Evolutionary conservation across 1,140 invertebrate genomes (phyloP), one percentile per base, ranked within the genome.

Genomic region (Drosophila arizonae): DNA sequence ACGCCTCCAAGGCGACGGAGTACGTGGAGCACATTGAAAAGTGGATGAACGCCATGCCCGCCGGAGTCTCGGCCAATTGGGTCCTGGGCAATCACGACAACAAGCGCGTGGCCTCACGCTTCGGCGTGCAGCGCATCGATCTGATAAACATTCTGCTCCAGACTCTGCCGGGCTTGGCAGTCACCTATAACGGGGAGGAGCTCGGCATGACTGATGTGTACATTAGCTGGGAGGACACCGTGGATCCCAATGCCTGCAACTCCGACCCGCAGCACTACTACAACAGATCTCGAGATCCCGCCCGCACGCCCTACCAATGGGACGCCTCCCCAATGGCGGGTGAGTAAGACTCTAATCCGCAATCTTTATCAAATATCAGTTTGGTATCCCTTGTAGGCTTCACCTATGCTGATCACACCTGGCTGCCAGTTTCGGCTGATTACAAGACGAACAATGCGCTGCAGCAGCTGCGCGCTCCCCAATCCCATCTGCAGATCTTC

Each of bases 181-280:
- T 96, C 13, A 93, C 94, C 39, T 96, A 96, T 89, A 94, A 96
- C 84, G 96, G 96, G 10, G 96, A 97, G 91, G 96, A 97, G 90
- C 93, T 97, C 17, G 96, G 95, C 0, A 97, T 97, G 95, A 92
- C 93, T 9, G 94, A 97, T 90, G 94, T 93, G 0, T 79, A 65
- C n/a, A 92, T 94, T 0, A 91, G 90, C 9, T 95, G 92, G 92
- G 90, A 93, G 52, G 92, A 94, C n/a, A 94, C 93, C 1, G 90
- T 91, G 1, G 90, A 91, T 60, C 90, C 90, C 0, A 62, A 60
- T 6, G 90, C 90, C 0, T 91, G 90, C 26, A 91, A 90, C 50
- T 70, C 84, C 0, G 76, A 91, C 65, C 90, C 90, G 6, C 72
- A 89, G 6, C 57, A 58, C 11, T 91, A 90, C 74, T 92, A 91